Evolutionary conservation across 2,113 vertebrate genomes (phyloP).

Genomic region (Albula glossodonta): DNA sequence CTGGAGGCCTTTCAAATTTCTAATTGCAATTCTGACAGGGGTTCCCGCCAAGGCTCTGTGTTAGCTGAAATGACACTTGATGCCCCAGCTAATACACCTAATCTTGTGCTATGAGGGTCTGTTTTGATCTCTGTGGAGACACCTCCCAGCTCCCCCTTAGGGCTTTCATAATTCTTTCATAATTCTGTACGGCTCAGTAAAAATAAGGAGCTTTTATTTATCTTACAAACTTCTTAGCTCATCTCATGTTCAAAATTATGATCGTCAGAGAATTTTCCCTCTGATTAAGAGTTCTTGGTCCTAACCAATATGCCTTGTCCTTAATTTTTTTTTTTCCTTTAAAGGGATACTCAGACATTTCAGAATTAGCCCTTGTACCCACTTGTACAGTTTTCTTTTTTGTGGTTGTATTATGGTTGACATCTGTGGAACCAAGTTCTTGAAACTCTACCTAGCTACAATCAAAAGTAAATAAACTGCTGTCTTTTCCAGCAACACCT

Average conservation of each 20-base stretch:
- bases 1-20: neutral
- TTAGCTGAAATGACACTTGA: slow-evolving; percentile 21
- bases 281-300: neutral
- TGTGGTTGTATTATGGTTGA: no score
- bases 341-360: no score
- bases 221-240: neutral
- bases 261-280: neutral
- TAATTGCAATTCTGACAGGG: slow-evolving; percentile 4
- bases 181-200: slow-evolving; percentile 4
- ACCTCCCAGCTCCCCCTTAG: neutral
- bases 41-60: neutral
- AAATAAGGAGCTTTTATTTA: neutral
- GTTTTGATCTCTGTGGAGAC: neutral
- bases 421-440: no score
- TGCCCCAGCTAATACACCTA: neutral
- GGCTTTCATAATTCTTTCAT: slow-evolving; percentile 1
- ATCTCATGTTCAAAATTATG: neutral
- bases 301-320: neutral
- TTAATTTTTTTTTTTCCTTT: neutral
- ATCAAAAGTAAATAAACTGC: no score
- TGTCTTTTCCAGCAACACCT: no score
- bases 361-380: neutral
- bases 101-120: neutral
- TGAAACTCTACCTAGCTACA: no score
- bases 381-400: no score